phyloP scores from a whole-genome alignment of 1,140 invertebrate species.

The Drosophila ogumai region DNA sequence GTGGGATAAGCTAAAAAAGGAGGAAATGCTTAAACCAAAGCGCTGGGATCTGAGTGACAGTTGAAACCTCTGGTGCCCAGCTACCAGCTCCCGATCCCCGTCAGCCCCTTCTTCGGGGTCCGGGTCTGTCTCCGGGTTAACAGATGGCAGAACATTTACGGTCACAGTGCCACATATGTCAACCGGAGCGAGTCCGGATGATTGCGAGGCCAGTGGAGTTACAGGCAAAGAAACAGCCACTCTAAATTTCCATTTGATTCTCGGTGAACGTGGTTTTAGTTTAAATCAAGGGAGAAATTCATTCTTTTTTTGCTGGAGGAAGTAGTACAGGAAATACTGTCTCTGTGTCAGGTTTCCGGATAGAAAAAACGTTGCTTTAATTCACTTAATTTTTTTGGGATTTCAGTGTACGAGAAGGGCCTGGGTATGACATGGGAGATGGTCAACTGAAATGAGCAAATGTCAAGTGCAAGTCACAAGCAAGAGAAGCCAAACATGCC shows the following conservation, averaged over 20 bases:
- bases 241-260: background rate
- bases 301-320: background rate
- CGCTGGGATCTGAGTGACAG: slow-evolving; percentile 54
- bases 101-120: background rate
- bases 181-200: slow-evolving; percentile 53
- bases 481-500: slow-evolving; percentile 27
- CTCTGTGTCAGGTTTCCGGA: background rate
- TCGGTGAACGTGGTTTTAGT: background rate
- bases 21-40: slow-evolving; percentile 69
- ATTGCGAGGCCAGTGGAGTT: slow-evolving; percentile 18
- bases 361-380: background rate
- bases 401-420: background rate
- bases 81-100: background rate
- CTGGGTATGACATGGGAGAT: slow-evolving; percentile 24
- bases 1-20: slow-evolving; percentile 48
- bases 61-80: slow-evolving; percentile 21
- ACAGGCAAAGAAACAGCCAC: slow-evolving; percentile 2
- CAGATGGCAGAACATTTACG: slow-evolving; percentile 82
- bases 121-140: slow-evolving; percentile 51
- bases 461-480: slow-evolving; percentile 63
- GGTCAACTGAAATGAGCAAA: slow-evolving; percentile 74
- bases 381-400: background rate
- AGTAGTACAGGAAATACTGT: background rate
- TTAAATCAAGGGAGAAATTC: background rate
- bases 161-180: slow-evolving; percentile 69